Evolutionary conservation across 2,797 vertebrate species (phyloP), one percentile per base, ranked within the genome.

Genomic region (Amblyopsis hoosieri): DNA sequence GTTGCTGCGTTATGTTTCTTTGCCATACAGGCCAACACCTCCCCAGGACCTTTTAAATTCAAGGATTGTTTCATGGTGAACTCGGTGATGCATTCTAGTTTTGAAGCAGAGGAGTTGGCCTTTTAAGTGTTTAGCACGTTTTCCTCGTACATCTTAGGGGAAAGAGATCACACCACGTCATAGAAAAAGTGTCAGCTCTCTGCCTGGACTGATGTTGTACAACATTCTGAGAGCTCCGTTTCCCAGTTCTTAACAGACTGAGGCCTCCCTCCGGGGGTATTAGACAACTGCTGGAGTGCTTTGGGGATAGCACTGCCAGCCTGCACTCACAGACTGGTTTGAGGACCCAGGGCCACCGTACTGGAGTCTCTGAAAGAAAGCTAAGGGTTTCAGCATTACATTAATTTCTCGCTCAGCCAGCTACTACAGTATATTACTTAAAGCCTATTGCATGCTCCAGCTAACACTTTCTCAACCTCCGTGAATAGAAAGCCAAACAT

Each of bases 1-100:
- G 52, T 77, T 69, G 79, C 71, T 54, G 73, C 3, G 55, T 76
- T 74, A 63, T 73, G 66, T 52, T 14, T 12, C 13, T 64, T 12
- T 45, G 17, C 37, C 47, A 59, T 71, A 53, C 17, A 60, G 52
- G 67, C 45, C 57, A 13, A 53, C 19, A 67, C n/a, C 37, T 51
- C 9, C 13, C 11, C 57, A 7, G 59, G 13, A 74, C 1, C 13
- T 29, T 63, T 69, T 67, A 45, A n/a, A 48, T 61, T 68, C 75
- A 42, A 62, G 9, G 69, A 56, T 45, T 11, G 33, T 31, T 51
- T 69, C 5, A n/a, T 69, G 14, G 56, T 57, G 50, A 58, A 23
- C 0, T 55, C 42, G 17, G 3, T 37, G 2, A 8, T 57, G 42
- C 29, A 13, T 13, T 7, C 11, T 17, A 48, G 5, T 59, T 77